Conservation (phyloP, 2,113 vertebrate genomes). For the Cheirogaleus medius region DNA sequence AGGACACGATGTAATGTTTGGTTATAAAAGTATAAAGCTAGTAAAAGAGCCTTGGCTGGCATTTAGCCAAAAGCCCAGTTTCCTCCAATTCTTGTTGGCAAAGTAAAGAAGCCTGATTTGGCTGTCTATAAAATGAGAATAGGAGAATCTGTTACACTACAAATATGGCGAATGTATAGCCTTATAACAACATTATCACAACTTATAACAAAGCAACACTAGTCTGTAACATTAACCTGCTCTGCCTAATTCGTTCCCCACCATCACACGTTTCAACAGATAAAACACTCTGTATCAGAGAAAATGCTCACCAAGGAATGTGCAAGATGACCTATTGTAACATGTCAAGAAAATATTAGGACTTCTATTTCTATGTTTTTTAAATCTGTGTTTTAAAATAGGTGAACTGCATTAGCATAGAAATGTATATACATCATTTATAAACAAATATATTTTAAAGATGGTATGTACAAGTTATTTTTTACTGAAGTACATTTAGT, state of each 20-base stretch:
- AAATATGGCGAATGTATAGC: neutral
- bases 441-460: neutral
- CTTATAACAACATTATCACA: neutral
- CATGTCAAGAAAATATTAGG: neutral
- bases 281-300: neutral
- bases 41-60: neutral
- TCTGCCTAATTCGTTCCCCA: neutral
- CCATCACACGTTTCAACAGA: neutral
- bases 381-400: neutral
- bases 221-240: neutral
- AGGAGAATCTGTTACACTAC: neutral
- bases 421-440: neutral
- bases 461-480: neutral
- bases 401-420: neutral
- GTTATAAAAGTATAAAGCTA: constrained; percentile 33
- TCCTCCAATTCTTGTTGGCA: constrained; percentile 19
- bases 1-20: constrained; percentile 33
- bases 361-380: neutral
- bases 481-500: neutral
- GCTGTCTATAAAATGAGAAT: neutral
- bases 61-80: neutral
- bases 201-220: neutral
- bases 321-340: neutral
- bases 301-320: neutral
- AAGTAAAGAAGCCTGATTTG: constrained; percentile 29